A percentile compares a stretch with the other conserved stretches of the same genome.
These are phyloP conservation scores for Thinocorus orbignyianus DNA, from an alignment of 2,113 vertebrate species.

Conservation along the genomic window DNA sequence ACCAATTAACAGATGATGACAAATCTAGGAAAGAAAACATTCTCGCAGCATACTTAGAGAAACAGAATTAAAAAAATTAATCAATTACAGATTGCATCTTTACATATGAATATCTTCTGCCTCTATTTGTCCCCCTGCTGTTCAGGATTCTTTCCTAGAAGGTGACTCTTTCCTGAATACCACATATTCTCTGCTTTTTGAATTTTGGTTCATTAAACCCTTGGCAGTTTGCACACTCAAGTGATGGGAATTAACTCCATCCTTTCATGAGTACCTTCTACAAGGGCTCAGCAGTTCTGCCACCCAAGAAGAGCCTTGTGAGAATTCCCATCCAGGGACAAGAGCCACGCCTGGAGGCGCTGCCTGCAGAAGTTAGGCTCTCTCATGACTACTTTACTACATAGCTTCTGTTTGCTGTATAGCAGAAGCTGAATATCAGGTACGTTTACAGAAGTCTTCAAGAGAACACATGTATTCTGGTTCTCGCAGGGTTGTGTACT, in stretches of 20 bases:
- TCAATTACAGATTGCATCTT: not conserved
- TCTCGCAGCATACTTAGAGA: not conserved
- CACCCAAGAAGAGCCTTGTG: not conserved
- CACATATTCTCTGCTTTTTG: not conserved
- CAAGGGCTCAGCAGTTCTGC: not conserved
- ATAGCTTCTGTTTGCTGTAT: not conserved
- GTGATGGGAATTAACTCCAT: not conserved
- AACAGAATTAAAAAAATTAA: not conserved
- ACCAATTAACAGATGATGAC: not conserved
- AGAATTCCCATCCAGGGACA: not conserved
- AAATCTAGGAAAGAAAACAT: constrained; percentile 21
- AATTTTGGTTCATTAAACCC: not conserved
- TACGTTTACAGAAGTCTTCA: constrained; percentile 26
- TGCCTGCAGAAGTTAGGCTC: not conserved
- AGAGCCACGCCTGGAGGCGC: not conserved
- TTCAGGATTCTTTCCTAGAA: not conserved
- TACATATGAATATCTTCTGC: not conserved
- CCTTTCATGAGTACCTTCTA: not conserved
- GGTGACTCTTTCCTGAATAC: not conserved
- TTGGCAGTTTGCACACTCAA: not conserved
- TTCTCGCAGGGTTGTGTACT: not conserved
- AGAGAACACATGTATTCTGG: constrained; percentile 27
- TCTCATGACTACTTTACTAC: not conserved
- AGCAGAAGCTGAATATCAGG: constrained; percentile 17
- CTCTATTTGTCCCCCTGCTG: accelerated